Base-by-base conservation (phyloP, 2,888 invertebrate species). In the Pyrochroa serraticornis region DNA sequence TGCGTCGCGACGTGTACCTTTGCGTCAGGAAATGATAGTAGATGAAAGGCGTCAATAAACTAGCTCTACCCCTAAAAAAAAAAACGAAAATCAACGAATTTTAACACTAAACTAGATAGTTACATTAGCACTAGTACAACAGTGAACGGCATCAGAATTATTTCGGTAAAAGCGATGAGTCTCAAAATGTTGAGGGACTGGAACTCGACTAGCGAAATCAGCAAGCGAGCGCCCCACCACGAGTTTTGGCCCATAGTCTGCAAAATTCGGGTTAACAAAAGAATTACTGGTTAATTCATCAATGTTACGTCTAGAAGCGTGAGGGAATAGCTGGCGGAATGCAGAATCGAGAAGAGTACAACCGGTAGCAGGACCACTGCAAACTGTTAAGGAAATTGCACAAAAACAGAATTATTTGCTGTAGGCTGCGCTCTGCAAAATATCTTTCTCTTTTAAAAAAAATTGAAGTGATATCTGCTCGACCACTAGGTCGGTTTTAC, bases 21-120 rank as follows among this genome's bases (percentile, higher is more conserved):
- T 95, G 86, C 59, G 90, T 87, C 72, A 99, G 82, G 82, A 99
- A 99, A 78, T 97, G 93, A 81, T 97, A 98, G 84, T 98, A 99
- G 73, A 97, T 87, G 81, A 99, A 92, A 39, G 97, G 97, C 8
- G 96, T 92, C 74, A 98, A 82, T 56, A 98, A 82, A 30, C 92
- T 93, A 74, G 92, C 92, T 80, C 90, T 88, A 30, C 97, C 97
- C 80, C 97, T 97, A 82, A 44, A 83, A 82, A 62, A 62, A n/a
- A n/a, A 67, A 62, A 51, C 14, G 38, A 13, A 43, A 42, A 33
- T 30, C 7, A 44, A 38, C 14, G 8, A 36, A 41, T 34, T 55
- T 53, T 42, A 13, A 48, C n/a, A 39, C 13, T 34, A 35, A 42
- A 14, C 32, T 34, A 31, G 34, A 61, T 66, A 89, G 91, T 89